phyloP scores from a whole-genome alignment of 2,113 vertebrate genomes.

The Alligator sinensis region DNA sequence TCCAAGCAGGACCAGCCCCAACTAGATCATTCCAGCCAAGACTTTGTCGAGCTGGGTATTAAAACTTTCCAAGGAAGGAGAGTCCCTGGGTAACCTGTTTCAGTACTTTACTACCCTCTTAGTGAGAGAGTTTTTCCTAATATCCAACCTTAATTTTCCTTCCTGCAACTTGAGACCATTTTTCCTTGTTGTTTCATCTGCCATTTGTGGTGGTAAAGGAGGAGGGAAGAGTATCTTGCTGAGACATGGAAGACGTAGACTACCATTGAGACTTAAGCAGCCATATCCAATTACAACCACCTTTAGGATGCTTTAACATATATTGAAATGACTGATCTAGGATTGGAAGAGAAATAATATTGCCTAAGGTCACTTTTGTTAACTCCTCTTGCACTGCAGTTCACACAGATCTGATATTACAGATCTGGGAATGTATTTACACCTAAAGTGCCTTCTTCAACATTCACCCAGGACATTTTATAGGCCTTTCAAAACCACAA shows the following conservation, averaged over 20 bases:
- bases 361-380: background rate
- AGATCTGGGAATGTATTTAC: background rate
- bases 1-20: too few species aligned
- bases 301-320: background rate
- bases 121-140: too few species aligned
- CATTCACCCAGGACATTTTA: background rate
- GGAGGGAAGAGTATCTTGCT: background rate
- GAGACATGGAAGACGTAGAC: background rate
- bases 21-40: too few species aligned
- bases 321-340: background rate
- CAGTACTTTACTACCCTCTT: too few species aligned
- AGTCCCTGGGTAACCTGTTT: too few species aligned
- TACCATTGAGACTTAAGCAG: rapidly evolving
- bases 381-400: background rate
- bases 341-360: background rate
- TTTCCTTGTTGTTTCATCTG: too few species aligned
- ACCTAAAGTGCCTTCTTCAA: background rate
- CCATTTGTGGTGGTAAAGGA: background rate
- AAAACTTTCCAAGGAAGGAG: too few species aligned
- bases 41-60: too few species aligned
- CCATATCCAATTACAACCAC: background rate
- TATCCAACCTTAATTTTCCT: too few species aligned
- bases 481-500: background rate
- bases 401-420: background rate
- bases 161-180: too few species aligned